Conservation (phyloP, 2,113 vertebrate species). For the Geococcyx californianus region DNA sequence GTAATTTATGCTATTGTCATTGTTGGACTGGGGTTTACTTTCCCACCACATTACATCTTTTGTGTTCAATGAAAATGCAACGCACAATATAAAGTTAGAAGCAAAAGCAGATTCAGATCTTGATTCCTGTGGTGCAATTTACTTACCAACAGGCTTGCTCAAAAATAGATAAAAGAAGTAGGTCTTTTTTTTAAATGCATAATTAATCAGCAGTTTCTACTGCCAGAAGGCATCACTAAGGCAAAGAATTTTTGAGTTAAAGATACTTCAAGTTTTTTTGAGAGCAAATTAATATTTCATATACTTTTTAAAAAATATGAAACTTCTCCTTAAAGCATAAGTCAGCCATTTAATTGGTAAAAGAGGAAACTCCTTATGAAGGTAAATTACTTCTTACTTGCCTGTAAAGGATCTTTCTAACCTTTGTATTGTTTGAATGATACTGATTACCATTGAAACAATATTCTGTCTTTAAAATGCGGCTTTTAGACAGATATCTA, state of each 20-base stretch:
- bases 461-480: background rate
- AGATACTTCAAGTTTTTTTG: background rate
- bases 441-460: background rate
- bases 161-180: background rate
- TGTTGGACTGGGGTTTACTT: background rate
- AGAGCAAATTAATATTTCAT: background rate
- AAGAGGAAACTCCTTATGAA: background rate
- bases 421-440: background rate
- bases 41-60: background rate
- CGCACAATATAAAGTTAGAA: background rate
- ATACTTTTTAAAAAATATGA: background rate
- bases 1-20: slow-evolving; percentile 6
- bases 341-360: background rate
- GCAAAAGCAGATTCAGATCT: background rate
- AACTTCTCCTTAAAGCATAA: background rate
- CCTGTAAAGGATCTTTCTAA: background rate
- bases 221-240: background rate
- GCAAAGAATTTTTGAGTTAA: background rate
- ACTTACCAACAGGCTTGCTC: background rate
- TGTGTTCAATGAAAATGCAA: background rate
- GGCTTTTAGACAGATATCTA: background rate
- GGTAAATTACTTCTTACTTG: background rate
- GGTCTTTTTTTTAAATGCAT: background rate
- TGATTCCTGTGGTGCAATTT: background rate
- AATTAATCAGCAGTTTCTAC: background rate